A percentile compares a stretch with the other conserved stretches of the same genome.
Evolutionary conservation across 2,888 invertebrate genomes (phyloP).

Genomic region (Cephus nigrinus): DNA sequence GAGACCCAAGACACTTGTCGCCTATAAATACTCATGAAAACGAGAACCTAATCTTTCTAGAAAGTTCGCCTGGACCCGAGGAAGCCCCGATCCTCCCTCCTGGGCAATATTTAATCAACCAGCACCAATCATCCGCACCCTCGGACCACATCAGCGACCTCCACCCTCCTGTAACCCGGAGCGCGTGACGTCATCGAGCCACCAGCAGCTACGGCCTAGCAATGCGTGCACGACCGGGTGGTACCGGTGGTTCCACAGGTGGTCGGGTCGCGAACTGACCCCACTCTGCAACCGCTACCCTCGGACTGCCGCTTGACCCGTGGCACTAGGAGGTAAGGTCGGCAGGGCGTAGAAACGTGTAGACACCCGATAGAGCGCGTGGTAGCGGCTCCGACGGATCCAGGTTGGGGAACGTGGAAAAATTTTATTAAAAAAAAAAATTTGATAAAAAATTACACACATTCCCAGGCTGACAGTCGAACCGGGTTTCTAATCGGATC

Average conservation of each 20-base stretch:
- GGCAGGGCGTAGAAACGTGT: not conserved
- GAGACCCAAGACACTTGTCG: not conserved
- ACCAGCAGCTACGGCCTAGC: not conserved
- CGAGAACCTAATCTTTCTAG: not conserved
- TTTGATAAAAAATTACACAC: not conserved
- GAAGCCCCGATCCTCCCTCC: not conserved
- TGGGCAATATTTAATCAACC: not conserved
- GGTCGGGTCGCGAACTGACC: conserved; percentile 61
- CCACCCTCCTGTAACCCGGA: not conserved
- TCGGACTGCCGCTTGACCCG: conserved; percentile 34
- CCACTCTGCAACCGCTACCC: conserved; percentile 37
- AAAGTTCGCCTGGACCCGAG: not conserved
- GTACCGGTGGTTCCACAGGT: conserved; percentile 36
- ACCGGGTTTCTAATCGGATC: conserved; percentile 12
- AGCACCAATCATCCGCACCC: not conserved
- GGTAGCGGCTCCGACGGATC: not conserved
- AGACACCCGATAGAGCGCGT: not conserved
- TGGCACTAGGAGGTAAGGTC: not conserved
- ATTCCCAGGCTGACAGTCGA: not conserved
- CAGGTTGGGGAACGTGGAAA: not conserved
- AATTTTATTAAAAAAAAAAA: not conserved
- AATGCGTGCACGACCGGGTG: conserved; percentile 36
- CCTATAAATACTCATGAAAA: not conserved
- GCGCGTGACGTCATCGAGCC: not conserved
- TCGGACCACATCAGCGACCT: not conserved